Base-by-base conservation (phyloP, 2,888 invertebrate genomes). In the Scotopteryx bipunctaria region DNA sequence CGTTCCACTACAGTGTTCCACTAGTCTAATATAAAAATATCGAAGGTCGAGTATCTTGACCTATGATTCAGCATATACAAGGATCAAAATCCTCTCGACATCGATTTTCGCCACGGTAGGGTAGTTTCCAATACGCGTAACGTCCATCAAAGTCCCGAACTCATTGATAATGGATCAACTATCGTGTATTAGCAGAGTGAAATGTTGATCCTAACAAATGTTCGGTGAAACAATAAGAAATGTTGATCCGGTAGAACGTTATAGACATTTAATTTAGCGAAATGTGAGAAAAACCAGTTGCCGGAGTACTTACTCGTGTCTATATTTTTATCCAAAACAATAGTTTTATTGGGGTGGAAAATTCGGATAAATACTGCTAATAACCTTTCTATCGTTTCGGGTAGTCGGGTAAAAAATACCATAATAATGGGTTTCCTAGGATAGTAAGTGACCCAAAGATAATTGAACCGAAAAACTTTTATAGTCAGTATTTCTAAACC, bases 71-170 rank as follows among this genome's bases (percentile, higher is more conserved):
- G 32, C 31, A 35, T 29, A 35, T 27, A 36, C 16, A 1, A 11
- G 11, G 58, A 57, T 59, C 41, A 45, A 32, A 32, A 23, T 51
- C 56, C 50, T 55, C n/a, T 57, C 17, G 15, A 31, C 42, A 54
- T 59, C 61, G 49, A 42, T 25, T 45, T 49, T 11, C 29, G 45
- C 59, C 52, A 58, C 55, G 53, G 16, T 36, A 46, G 56, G 41
- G 48, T 51, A 54, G 35, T 53, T 58, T 52, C 53, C 57, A 51
- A 50, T 51, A 41, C 52, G 31, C 33, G 31, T 55, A 52, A 57
- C 40, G 36, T 55, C 48, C 29, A 29, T 44, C 37, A 52, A 55
- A 27, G 38, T 27, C 45, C 35, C 41, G 45, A 40, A 41, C 16
- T 40, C 33, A 33, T 16, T 35, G 37, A 38, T 43, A 43, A 13